Evolutionary conservation across 2,888 invertebrate genomes (phyloP).

Genomic region (Rosalia funebris): DNA sequence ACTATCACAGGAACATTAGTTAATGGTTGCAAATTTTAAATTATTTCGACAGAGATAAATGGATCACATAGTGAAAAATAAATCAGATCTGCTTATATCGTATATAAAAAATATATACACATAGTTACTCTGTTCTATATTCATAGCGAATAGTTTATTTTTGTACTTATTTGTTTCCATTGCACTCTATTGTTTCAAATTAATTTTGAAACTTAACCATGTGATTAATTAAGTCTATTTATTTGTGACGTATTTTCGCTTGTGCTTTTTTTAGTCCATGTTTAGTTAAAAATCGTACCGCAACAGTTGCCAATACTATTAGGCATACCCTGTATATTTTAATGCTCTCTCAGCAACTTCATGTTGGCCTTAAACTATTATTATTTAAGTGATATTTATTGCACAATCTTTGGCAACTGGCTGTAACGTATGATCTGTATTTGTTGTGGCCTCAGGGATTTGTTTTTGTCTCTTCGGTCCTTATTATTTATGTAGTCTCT

Average conservation of each 20-base stretch:
- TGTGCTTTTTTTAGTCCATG: not conserved
- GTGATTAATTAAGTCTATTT: conserved; percentile 4
- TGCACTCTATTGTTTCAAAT: not conserved
- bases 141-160: not conserved
- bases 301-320: no score
- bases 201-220: not conserved
- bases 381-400: no score
- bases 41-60: no score
- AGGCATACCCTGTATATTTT: no score
- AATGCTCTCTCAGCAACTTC: no score
- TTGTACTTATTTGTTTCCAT: not conserved
- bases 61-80: no score
- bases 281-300: no score
- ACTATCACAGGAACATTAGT: no score
- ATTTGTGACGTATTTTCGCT: not conserved
- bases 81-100: no score
- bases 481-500: conserved; percentile 2
- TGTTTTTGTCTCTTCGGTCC: conserved; percentile 10
- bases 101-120: not conserved
- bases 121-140: not conserved
- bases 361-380: no score
- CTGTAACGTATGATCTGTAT: not conserved
- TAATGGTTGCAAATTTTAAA: no score
- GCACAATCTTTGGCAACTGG: no score
- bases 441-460: conserved; percentile 18